Base-by-base conservation (phyloP, 2,113 vertebrate species). In the Melospiza melodia region DNA sequence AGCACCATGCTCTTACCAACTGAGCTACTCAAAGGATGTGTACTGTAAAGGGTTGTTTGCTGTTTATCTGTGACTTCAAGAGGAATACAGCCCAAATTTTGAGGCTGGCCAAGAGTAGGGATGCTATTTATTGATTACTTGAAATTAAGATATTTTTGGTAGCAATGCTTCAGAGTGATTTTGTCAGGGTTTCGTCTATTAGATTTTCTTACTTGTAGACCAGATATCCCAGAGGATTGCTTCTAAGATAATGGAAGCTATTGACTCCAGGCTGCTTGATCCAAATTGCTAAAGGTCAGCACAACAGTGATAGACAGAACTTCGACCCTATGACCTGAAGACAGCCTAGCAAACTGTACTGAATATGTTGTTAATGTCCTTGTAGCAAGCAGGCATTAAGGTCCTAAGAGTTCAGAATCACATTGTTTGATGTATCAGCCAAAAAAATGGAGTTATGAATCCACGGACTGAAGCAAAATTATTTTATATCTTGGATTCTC, bases 61-160 rank as follows among this genome's bases (percentile, higher is more conserved):
- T 85, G 5, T 44, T 88, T 62, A 43, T 54, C 23, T 72, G 4
- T 83, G 30, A 55, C 18, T 48, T 46, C 17, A 79, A 37, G 13
- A 77, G 44, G 14, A 83, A 33, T 11, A n/a, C 9, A 81, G 16
- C 4, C 11, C 16, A 89, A 27, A 55, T 61, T 89, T 76, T 61
- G 7, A 33, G 41, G 24, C 17, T 87, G 31, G 30, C 3, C 7
- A 28, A 58, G 16, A 41, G 12, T 2, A 48, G 3, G 11, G 9
- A 35, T 49, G 10, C 5, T 41, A 20, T 75, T 63, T 73, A 6
- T 30, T 43, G 3, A 1, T 0, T n/a, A n/a, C n/a, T n/a, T n/a
- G n/a, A n/a, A n/a, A n/a, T n/a, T n/a, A n/a, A n/a, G n/a, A n/a
- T n/a, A n/a, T n/a, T n/a, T n/a, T n/a, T n/a, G n/a, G n/a, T n/a